phyloP scores from a whole-genome alignment of 1,140 invertebrate species.

The Ganaspis sp. region DNA sequence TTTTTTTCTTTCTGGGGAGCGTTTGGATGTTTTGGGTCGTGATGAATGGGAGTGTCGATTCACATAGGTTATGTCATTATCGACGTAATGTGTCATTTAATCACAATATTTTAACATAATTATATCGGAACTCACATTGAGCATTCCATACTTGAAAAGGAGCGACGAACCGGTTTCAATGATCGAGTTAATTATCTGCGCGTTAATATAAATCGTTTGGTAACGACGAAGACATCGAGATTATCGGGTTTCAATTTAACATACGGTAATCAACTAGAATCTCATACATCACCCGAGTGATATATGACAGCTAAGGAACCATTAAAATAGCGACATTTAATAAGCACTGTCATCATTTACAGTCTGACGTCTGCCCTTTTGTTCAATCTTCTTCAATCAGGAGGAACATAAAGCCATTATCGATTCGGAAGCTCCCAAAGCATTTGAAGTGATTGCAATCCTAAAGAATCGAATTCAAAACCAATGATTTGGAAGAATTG shows the following conservation, averaged over 20 bases:
- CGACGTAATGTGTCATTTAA: conserved; percentile 54
- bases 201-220: conserved; percentile 60
- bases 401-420: too few relatives aligned
- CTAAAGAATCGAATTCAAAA: too few relatives aligned
- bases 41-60: conserved; percentile 1
- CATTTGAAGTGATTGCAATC: too few relatives aligned
- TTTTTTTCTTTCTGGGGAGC: too few relatives aligned
- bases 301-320: conserved; percentile 46
- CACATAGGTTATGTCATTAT: conserved; percentile 39
- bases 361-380: not conserved
- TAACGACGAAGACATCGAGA: conserved; percentile 50
- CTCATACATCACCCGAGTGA: conserved; percentile 45
- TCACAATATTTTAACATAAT: conserved; percentile 56
- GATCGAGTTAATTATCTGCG: conserved; percentile 60
- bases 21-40: too few relatives aligned
- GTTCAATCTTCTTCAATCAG: not conserved
- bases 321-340: conserved; percentile 62
- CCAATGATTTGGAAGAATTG: too few relatives aligned
- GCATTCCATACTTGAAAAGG: conserved; percentile 31
- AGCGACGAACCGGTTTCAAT: conserved; percentile 61
- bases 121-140: conserved; percentile 47
- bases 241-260: conserved; percentile 61
- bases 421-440: too few relatives aligned
- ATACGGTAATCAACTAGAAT: conserved; percentile 50
- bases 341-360: conserved; percentile 63